A percentile compares a stretch with the other conserved stretches of the same genome.
These are phyloP conservation scores for Apostichopus parvimensis DNA, from an alignment of 35 echinoderm and acorn worm species.

Conservation along the genomic window DNA sequence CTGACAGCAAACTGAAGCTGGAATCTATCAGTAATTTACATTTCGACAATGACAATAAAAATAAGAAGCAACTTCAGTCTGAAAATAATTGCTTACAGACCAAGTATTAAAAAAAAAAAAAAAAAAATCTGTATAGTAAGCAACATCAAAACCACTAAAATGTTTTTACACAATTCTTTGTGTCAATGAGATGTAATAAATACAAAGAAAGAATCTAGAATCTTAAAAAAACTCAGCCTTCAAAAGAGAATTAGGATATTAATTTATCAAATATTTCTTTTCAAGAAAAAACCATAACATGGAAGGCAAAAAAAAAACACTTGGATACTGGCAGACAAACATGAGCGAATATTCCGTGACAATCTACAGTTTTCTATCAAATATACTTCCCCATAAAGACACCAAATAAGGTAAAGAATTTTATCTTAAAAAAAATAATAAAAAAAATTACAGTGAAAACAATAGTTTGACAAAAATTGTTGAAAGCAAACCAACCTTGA, in stretches of 20 bases:
- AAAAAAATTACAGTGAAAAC: background rate
- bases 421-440: background rate
- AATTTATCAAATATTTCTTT: conserved; percentile 10
- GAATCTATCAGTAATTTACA: no score
- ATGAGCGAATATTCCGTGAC: background rate
- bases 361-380: no score
- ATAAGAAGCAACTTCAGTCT: no score
- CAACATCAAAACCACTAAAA: conserved; percentile 6
- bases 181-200: background rate
- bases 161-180: conserved; percentile 2
- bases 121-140: background rate
- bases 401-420: background rate
- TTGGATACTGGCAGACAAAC: background rate
- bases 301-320: background rate
- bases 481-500: conserved; percentile 29
- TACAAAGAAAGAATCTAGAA: background rate
- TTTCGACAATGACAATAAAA: no score
- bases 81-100: background rate
- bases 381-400: background rate
- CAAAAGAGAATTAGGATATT: background rate
- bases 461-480: background rate
- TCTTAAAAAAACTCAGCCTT: background rate
- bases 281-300: background rate
- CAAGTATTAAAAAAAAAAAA: background rate
- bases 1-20: no score